phyloP scores from a whole-genome alignment of 92 coral and sea anemone species.

The Micromussa lordhowensis region DNA sequence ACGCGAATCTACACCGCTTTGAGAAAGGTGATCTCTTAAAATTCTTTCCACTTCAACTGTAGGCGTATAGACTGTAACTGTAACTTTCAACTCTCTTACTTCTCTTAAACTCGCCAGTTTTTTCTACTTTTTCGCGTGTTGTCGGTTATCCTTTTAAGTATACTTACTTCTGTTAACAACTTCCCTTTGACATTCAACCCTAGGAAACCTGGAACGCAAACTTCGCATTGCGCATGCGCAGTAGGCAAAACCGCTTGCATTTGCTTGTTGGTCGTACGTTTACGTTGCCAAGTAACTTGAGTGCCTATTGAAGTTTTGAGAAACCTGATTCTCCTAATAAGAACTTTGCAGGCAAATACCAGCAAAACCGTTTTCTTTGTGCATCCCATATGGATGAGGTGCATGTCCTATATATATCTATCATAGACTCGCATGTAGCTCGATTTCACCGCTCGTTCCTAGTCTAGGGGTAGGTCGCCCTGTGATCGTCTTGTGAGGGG shows the following conservation, averaged over 20 bases:
- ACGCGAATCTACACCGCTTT: constrained; percentile 73
- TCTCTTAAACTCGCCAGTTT: too few relatives aligned
- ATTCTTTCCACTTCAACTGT: not conserved
- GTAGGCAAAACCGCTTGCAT: not conserved
- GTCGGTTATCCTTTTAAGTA: not conserved
- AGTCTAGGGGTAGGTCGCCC: constrained; percentile 76
- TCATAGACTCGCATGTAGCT: fast-evolving
- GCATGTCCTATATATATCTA: not conserved
- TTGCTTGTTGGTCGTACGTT: not conserved
- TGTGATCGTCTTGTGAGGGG: constrained; percentile 79
- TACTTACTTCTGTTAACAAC: not conserved
- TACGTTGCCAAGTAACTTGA: too few relatives aligned
- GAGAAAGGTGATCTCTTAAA: constrained; percentile 59
- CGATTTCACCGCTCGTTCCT: constrained; percentile 81
- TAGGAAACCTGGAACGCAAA: not conserved
- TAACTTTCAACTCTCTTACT: too few relatives aligned
- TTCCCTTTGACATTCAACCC: not conserved
- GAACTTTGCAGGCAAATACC: not conserved
- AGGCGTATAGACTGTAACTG: not conserved
- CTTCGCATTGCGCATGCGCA: constrained; percentile 39
- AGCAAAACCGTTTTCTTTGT: not conserved
- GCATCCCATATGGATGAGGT: constrained; percentile 46
- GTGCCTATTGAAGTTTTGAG: not conserved
- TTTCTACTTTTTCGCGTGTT: not conserved
- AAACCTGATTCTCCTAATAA: not conserved